phyloP scores from a whole-genome alignment of 2,113 vertebrate genomes.

The Acanthochromis polyacanthus region DNA sequence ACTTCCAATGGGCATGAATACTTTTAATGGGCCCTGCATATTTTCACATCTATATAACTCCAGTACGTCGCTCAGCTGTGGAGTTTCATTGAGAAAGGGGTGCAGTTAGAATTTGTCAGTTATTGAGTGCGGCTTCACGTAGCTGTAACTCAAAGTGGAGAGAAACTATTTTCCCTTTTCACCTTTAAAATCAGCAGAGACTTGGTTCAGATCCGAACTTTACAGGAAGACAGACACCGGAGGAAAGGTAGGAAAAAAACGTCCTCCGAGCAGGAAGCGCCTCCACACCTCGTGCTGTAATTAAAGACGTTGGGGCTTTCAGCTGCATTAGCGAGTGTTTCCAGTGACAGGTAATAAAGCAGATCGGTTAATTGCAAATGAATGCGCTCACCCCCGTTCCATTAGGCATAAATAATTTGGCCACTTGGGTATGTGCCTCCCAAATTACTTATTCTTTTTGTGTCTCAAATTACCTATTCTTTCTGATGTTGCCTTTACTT shows the following conservation, averaged over 20 bases:
- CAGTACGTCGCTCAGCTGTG: too few species aligned
- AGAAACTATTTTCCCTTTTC: slow-evolving; percentile 1
- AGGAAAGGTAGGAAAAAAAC: slow-evolving; percentile 26
- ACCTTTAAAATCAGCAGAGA: slow-evolving; percentile 7
- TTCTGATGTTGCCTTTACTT: slow-evolving; percentile 87
- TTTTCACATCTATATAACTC: too few species aligned
- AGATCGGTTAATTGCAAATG: slow-evolving; percentile 83
- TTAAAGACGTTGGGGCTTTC: slow-evolving; percentile 58
- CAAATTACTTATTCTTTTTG: slow-evolving; percentile 89
- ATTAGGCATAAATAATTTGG: slow-evolving; percentile 90
- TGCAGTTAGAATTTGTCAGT: not conserved
- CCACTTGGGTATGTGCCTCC: slow-evolving; percentile 85
- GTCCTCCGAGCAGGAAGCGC: slow-evolving; percentile 59
- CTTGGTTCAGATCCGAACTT: not conserved
- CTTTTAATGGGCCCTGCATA: too few species aligned
- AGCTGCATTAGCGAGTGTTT: slow-evolving; percentile 61
- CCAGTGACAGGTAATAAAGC: slow-evolving; percentile 84
- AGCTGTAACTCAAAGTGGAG: too few species aligned
- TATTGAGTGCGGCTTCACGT: too few species aligned
- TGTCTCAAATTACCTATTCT: slow-evolving; percentile 88
- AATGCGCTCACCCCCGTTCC: slow-evolving; percentile 79
- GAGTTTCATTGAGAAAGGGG: too few species aligned
- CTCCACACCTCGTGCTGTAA: slow-evolving; percentile 67
- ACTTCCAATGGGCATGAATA: too few species aligned
- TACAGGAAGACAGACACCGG: slow-evolving; percentile 9